phyloP scores from a whole-genome alignment of 2,888 invertebrate genomes.

The Tachina grossa region DNA sequence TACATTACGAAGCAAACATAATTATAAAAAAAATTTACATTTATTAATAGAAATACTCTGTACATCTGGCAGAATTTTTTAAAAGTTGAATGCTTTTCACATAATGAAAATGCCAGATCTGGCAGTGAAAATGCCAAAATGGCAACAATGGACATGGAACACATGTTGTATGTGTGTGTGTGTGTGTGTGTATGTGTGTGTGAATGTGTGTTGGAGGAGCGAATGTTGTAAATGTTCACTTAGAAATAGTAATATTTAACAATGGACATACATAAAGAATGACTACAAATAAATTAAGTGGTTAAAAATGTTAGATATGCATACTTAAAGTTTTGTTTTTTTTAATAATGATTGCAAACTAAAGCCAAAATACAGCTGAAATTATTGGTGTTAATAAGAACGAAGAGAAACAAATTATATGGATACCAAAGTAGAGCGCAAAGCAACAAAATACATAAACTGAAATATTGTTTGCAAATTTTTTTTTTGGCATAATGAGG shows the following conservation, averaged over 20 bases:
- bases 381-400: slow-evolving; percentile 26
- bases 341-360: slow-evolving; percentile 17
- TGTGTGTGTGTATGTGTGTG: neutral
- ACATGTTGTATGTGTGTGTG: slow-evolving; percentile 17
- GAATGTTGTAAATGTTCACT: slow-evolving; percentile 27
- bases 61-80: too few species aligned
- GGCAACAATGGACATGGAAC: too few species aligned
- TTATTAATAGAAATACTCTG: too few species aligned
- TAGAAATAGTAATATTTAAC: slow-evolving; percentile 48
- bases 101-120: too few species aligned
- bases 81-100: too few species aligned
- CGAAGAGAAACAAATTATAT: neutral
- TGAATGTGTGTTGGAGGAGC: neutral
- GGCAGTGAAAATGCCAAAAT: too few species aligned
- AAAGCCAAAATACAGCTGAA: slow-evolving; percentile 21
- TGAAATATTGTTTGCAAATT: slow-evolving; percentile 42
- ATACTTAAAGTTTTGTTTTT: slow-evolving; percentile 48
- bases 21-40: too few species aligned
- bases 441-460: neutral
- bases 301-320: slow-evolving; percentile 52
- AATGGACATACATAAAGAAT: slow-evolving; percentile 57
- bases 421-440: neutral
- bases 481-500: slow-evolving; percentile 20
- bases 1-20: too few species aligned
- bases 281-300: slow-evolving; percentile 64